Base-by-base conservation (phyloP, 1,140 invertebrate genomes). In the Lepidurus arcticus region DNA sequence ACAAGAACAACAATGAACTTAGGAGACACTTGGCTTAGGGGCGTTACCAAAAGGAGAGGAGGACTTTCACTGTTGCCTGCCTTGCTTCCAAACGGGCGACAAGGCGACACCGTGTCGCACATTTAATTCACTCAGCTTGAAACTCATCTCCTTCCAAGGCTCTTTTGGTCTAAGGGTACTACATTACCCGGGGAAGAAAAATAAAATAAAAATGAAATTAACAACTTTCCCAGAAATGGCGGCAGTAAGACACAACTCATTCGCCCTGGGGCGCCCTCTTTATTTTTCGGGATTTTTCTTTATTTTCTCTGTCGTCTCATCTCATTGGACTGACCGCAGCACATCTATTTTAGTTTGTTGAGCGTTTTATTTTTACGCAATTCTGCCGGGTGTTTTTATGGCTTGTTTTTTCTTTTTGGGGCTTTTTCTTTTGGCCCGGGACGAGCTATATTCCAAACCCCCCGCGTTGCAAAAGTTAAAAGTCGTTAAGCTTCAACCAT, bases 51-150 rank as follows among this genome's bases (percentile, higher is more conserved):
- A 4, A 3, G 34, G 34, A 34, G 34, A 34, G 34, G 34, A 34
- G 34, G 34, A 21, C 53, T 65, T 65, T 65, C 16, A 65, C 16
- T 65, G 21, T 21, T 16, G 13, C 21, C n/a, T 21, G 53, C 53
- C 16, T n/a, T 21, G 6, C 53, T 7, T 65, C n/a, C 16, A 34
- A 34, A 13, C 53, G 9, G 53, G 21, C 8, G 16, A 10, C 10
- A 21, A 65, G 53, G 53, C 53, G 53, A 65, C 53, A 65, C 53
- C 16, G 9, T 65, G 53, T 65, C 53, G 53, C 53, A 65, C 53
- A n/a, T 65, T 65, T 65, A 65, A 65, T 65, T 65, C 53, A 65
- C 53, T 65, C 53, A 65, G 53, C 53, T 65, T 65, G 53, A 65
- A 21, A 65, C 53, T 65, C 53, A 65, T 65, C 53, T 65, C 9